phyloP scores from a whole-genome alignment of 2,888 invertebrate genomes.

The Eilema sororculum region DNA sequence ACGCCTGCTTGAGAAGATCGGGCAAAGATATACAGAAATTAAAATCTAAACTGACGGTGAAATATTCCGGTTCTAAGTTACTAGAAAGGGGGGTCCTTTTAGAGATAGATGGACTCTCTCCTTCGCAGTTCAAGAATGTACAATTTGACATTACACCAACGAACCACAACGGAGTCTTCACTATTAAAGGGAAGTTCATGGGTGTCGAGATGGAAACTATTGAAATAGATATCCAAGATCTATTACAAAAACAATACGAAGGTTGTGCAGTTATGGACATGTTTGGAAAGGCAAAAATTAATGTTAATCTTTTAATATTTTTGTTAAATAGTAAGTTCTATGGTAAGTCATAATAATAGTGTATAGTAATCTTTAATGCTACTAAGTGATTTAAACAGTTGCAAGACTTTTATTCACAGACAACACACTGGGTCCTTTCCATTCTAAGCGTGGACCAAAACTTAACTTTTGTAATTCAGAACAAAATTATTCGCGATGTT shows the following conservation, averaged over 20 bases:
- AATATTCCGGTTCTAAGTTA: constrained; percentile 90
- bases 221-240: constrained; percentile 90
- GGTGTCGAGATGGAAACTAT: constrained; percentile 92
- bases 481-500: no score
- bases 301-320: constrained; percentile 91
- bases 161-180: constrained; percentile 89
- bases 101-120: constrained; percentile 90
- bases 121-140: constrained; percentile 91
- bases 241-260: constrained; percentile 92
- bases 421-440: not conserved
- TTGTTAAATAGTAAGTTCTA: constrained; percentile 93
- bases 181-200: constrained; percentile 91
- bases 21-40: constrained; percentile 85
- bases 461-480: not conserved
- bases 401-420: not conserved
- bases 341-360: constrained; percentile 77
- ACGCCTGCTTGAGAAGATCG: constrained; percentile 81
- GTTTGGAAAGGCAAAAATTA: constrained; percentile 92
- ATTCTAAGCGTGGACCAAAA: not conserved
- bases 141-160: constrained; percentile 91
- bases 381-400: not conserved
- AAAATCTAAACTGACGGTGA: constrained; percentile 87
- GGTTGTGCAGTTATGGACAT: constrained; percentile 92
- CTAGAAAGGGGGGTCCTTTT: constrained; percentile 91
- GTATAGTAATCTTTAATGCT: not conserved